Base-by-base conservation (phyloP, 2,113 vertebrate species). In the Oryzias melastigma region DNA sequence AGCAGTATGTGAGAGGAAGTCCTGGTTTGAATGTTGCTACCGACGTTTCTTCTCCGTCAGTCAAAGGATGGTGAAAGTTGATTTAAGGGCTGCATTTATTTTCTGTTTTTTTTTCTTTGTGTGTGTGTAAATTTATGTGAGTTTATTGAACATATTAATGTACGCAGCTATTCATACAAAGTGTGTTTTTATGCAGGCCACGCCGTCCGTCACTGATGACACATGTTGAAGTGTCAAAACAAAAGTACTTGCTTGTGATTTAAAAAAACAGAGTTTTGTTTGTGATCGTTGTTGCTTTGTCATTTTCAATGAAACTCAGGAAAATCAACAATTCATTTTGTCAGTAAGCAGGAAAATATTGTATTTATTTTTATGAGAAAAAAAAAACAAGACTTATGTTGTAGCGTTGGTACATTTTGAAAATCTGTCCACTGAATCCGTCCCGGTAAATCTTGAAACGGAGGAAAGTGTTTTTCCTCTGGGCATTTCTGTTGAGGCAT, bases 301-400 rank as follows among this genome's bases (percentile, higher is more conserved):
- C 14, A 19, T 68, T 65, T 20, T 76, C 65, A 42, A 73, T 86
- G 60, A 86, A 78, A 83, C 75, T 83, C 80, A 82, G 88, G 85
- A 81, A 69, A 45, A 81, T 65, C 35, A 54, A 58, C 18, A 15
- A 59, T 79, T 13, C 64, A 60, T 25, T 74, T 52, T 46, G 48
- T 53, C 29, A 42, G 25, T 62, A 67, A 56, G 52, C 43, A 52
- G 35, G 35, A 35, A 35, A 56, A 69, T 19, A 4, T 68, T 62
- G 2, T 45, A 13, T 62, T 69, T 75, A 58, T 77, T 73, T 78
- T 65, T 49, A 14, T 24, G 4, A 70, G 41, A 40, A 22, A 19
- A 40, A 60, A 52, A 53, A 35, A 42, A 14, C 18, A 45, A 24
- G 47, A 40, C 10, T 77, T 4, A 25, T 25, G 50, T 68, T 74